Evolutionary conservation across 2,797 vertebrate species (phyloP), one percentile per base, ranked within the genome.

Genomic region (Dendrocincla tyrannina): DNA sequence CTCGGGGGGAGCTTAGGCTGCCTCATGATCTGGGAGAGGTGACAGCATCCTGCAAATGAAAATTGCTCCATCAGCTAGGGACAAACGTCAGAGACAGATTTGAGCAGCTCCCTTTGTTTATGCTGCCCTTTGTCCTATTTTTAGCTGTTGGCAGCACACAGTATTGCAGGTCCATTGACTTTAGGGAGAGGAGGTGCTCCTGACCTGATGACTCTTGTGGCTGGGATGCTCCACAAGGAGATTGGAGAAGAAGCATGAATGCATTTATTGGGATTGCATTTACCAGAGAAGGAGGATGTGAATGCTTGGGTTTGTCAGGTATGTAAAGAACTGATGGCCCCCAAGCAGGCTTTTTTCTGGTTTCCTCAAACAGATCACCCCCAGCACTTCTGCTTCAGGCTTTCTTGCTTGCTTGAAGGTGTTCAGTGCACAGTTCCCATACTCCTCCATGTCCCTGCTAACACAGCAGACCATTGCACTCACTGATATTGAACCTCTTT

Each of bases 311-410:
- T 76, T 79, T 58, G 28, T 62, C 42, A 10, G 3, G 4, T 13
- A 5, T 4, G 11, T 23, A 18, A 58, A 79, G 39, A n/a, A 13
- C 35, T 50, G 33, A 24, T 63, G 17, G 37, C 13, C 11, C 23
- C 11, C 0, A 1, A 67, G 58, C 0, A 5, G 20, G 4, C 4
- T 56, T 83, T 55, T 64, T 24, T 25, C 11, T 13, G 22, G 9
- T 67, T 79, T 76, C 44, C 25, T 82, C 67, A 42, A 68, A 12
- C 25, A 60, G 47, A 27, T 73, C 6, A 5, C 5, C 17, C 15
- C 25, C 0, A 2, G n/a, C 0, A 0, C 47, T 66, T 69, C 64
- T 83, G 23, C 50, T 70, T 5, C 11, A 14, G 47, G 4, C 24
- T 69, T 56, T 27, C 49, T 49, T 47, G 24, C 37, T 86, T 0